phyloP scores from a whole-genome alignment of 2,113 vertebrate species.

The Pungitius pungitius region DNA sequence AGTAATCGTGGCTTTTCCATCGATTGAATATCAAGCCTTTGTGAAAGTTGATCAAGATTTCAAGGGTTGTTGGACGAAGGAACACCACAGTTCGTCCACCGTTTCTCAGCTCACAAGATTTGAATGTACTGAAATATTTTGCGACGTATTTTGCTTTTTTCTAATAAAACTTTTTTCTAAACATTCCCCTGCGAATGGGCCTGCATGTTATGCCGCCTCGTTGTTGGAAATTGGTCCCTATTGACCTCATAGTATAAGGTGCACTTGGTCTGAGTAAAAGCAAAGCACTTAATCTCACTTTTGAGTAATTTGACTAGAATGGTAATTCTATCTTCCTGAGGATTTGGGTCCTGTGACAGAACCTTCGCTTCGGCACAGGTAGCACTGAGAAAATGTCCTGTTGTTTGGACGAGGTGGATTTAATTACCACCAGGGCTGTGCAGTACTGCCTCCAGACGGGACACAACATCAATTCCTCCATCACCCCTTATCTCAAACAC shows the following conservation, averaged over 20 bases:
- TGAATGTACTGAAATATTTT: neutral
- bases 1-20: neutral
- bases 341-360: neutral
- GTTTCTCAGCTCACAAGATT: too few species aligned
- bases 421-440: neutral
- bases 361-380: too few species aligned
- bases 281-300: neutral
- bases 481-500: neutral
- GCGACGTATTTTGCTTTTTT: neutral
- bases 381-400: neutral
- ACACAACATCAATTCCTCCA: neutral
- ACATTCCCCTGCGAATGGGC: neutral
- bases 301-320: neutral
- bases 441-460: neutral
- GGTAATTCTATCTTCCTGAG: slow-evolving; percentile 12
- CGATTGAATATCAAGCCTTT: neutral
- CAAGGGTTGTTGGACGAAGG: neutral
- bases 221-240: too few species aligned
- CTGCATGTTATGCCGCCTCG: neutral
- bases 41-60: neutral
- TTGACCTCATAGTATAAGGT: neutral
- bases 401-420: neutral
- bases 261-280: neutral
- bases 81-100: neutral
- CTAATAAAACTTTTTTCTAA: neutral